These are phyloP conservation scores for Colius striatus DNA, from an alignment of 2,113 vertebrate genomes.

Conservation along the genomic window DNA sequence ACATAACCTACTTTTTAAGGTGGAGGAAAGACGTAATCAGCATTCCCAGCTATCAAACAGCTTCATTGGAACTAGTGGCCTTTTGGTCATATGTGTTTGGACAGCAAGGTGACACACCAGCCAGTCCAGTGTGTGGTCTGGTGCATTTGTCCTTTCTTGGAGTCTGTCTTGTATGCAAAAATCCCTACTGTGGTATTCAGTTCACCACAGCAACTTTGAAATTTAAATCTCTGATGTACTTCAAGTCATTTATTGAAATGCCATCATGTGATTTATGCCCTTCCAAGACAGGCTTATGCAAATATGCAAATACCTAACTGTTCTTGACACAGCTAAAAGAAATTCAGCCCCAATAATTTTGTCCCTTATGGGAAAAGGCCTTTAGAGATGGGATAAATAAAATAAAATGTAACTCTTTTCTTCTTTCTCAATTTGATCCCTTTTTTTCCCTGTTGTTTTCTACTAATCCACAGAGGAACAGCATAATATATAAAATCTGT, in stretches of 20 bases:
- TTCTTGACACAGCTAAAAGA: not conserved
- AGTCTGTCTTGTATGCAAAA: not conserved
- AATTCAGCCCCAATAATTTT: not conserved
- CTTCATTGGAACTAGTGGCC: not conserved
- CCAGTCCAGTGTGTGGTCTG: not conserved
- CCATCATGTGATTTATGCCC: not conserved
- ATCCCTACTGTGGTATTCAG: not conserved
- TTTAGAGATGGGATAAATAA: not conserved
- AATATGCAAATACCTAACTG: not conserved
- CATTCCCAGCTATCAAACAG: not conserved
- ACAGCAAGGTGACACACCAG: not conserved
- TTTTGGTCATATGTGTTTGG: not conserved
- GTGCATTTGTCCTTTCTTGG: not conserved
- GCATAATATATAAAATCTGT: not conserved
- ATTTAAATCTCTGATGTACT: not conserved
- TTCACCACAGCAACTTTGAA: not conserved
- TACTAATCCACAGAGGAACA: not conserved
- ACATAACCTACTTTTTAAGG: not conserved
- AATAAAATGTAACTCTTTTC: not conserved
- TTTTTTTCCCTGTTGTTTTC: not conserved
- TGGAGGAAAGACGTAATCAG: not conserved
- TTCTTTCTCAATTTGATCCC: not conserved
- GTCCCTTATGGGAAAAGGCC: not conserved
- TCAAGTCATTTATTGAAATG: not conserved
- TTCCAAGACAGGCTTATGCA: not conserved